A percentile compares a stretch with the other conserved stretches of the same genome.
Conservation (phyloP, 2,888 invertebrate genomes). For the Pristionchus exspectatus region DNA sequence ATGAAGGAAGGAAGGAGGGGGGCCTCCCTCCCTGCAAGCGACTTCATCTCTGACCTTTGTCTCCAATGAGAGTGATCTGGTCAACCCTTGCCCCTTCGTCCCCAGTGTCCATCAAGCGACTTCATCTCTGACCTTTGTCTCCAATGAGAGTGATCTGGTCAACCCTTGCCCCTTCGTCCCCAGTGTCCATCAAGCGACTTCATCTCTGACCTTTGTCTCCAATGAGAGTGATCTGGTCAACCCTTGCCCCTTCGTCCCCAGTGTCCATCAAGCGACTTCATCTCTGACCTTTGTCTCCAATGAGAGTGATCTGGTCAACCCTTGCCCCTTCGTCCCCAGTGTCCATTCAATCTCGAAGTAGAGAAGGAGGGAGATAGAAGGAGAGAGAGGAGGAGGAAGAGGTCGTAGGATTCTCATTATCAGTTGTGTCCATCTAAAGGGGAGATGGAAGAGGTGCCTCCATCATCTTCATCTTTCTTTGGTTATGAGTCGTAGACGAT, state of each 20-base stretch:
- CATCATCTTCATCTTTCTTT: background rate
- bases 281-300: background rate
- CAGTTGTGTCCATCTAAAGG: constrained; percentile 39
- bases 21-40: background rate
- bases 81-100: background rate
- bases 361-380: constrained; percentile 18
- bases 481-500: background rate
- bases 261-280: background rate
- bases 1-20: background rate
- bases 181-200: background rate
- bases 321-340: constrained; percentile 1
- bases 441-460: background rate
- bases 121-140: background rate
- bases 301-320: background rate
- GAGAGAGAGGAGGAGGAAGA: background rate
- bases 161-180: background rate
- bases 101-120: constrained; percentile 2
- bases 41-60: background rate
- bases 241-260: background rate
- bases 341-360: constrained; percentile 22
- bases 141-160: background rate
- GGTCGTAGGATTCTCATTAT: constrained; percentile 43
- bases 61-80: background rate
- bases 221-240: background rate
- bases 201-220: background rate